Evolutionary conservation across 2,797 vertebrate species (phyloP).

Genomic region (Moxostoma hubbsi): DNA sequence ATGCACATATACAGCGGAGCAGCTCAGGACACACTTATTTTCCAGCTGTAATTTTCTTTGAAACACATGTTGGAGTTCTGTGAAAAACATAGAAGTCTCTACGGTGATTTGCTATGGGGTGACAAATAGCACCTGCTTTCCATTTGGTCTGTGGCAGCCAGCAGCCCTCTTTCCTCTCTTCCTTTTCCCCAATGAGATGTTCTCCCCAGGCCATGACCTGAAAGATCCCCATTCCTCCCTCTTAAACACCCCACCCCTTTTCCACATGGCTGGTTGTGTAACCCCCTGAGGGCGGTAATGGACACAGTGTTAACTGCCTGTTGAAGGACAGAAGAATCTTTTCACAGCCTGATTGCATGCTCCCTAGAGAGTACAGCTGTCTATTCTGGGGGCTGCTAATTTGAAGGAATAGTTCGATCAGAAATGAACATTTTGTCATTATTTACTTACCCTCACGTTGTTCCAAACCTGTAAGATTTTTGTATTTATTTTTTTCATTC

Average conservation of each 20-base stretch:
- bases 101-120: slow-evolving; percentile 77
- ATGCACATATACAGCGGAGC: slow-evolving; percentile 1
- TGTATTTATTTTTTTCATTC: no score
- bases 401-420: neutral
- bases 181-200: slow-evolving; percentile 70
- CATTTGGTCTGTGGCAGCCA: slow-evolving; percentile 82
- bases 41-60: slow-evolving; percentile 68
- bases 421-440: no score
- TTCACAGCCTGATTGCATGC: slow-evolving; percentile 82
- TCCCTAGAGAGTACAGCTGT: slow-evolving; percentile 82
- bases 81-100: slow-evolving; percentile 63
- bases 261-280: slow-evolving; percentile 58
- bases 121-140: slow-evolving; percentile 87
- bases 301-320: slow-evolving; percentile 87
- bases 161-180: slow-evolving; percentile 65
- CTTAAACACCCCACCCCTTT: slow-evolving; percentile 63
- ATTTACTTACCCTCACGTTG: no score
- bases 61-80: slow-evolving; percentile 68
- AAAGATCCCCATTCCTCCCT: slow-evolving; percentile 82
- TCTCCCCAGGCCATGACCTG: slow-evolving; percentile 83
- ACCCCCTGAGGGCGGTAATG: slow-evolving; percentile 84
- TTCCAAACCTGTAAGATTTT: no score
- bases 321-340: slow-evolving; percentile 88
- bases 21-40: slow-evolving; percentile 57
- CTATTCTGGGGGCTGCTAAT: slow-evolving; percentile 79